Evolutionary conservation across 2,888 invertebrate genomes (phyloP), one percentile per base, ranked within the genome.

Genomic region (Drosophila vallismaia): DNA sequence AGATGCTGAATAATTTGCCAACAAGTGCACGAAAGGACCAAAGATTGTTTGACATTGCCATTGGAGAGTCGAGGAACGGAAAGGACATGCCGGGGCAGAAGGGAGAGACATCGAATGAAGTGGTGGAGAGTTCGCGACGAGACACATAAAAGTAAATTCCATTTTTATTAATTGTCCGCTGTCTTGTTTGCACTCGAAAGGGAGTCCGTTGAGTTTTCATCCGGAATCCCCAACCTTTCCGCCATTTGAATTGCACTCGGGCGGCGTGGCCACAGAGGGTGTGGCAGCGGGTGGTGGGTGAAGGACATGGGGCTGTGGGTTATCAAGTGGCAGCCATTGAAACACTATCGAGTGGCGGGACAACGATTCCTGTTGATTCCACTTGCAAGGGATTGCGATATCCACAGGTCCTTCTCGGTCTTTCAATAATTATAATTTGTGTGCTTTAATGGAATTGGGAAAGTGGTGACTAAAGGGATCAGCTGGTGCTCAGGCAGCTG

Each of bases 111-210:
- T 3, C 12, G 19, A 8, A 14, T n/a, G 28, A 19, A 31, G 28
- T 36, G 28, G 10, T 7, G 49, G 24, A 38, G 71, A 60, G 42
- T 31, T 40, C 24, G 45, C 40, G 40, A 19, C 31, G 60, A 48
- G 60, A 54, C 70, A 70, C 71, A 69, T 69, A 75, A 58, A 83
- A 83, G 77, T 75, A 52, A 80, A 73, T 73, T 71, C 55, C 56
- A 86, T 77, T 80, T 86, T 86, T 84, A 72, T 81, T 81, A 81
- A 81, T 84, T 81, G 81, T 66, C 33, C 66, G 52, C 57, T 58
- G 63, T 68, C 68, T 60, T 59, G 71, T 40, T 46, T 53, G 63
- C 52, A 57, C 64, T 56, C 56, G 28, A 55, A 36, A 29, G 40
- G 67, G 67, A 46, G 29, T 66, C 53, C 14, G 29, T 31, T n/a